Evolutionary conservation across 2,113 vertebrate species (phyloP), one percentile per base, ranked within the genome.

Genomic region (Boleophthalmus pectinirostris): DNA sequence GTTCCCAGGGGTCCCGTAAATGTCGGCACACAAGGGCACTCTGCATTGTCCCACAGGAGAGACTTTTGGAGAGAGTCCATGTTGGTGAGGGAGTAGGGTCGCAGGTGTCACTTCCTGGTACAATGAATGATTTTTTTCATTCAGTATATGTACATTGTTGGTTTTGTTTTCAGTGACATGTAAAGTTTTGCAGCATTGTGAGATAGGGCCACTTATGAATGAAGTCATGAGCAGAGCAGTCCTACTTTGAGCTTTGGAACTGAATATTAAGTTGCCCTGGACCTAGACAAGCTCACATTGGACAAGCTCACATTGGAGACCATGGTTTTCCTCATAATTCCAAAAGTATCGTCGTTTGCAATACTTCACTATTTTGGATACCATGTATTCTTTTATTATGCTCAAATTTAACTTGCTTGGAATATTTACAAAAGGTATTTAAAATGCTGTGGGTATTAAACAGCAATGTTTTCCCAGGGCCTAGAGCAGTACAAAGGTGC

Each of bases 1-100:
- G 68, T 85, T 87, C 88, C 84, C 80, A 78, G 77, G 71, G 64
- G 75, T 75, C 68, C 69, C 57, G 21, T 58, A 49, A 79, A 80
- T 69, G 66, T 56, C 20, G 54, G 75, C 7, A 63, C 70, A 74
- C 49, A 2, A 79, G 69, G 72, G 69, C 68, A 66, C 58, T 63
- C 68, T 53, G 58, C 74, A 72, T 69, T 70, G 66, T 80, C 65
- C 72, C 3, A 0, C 10, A 63, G 66, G 68, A 29, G 68, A 73
- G 64, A 75, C 70, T 63, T 70, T 69, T 82, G 80, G 79, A 74
- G 3, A 0, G 6, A 46, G 43, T 73, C 76, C 70, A 63, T 65
- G 18, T 38, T 60, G 60, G 80, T 53, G 0, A 3, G 21, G 14
- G 69, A 56, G 68, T 54, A 38, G 60, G 33, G 35, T 83, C 33